These are phyloP conservation scores for Eutolmus rufibarbis DNA, from an alignment of 2,888 invertebrate species.

Conservation along the genomic window DNA sequence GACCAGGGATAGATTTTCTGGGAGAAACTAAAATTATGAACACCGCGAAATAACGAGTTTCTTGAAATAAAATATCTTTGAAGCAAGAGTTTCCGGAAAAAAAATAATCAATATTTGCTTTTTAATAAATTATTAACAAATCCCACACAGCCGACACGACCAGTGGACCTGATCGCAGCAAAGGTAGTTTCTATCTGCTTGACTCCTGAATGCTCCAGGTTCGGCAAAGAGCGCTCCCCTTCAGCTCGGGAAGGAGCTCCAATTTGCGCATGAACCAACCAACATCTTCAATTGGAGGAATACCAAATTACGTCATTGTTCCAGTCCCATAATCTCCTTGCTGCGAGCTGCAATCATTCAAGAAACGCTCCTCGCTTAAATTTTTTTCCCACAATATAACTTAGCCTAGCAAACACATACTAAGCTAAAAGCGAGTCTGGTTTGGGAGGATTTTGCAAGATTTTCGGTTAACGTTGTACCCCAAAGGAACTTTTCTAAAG, in stretches of 20 bases:
- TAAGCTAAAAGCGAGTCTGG: neutral
- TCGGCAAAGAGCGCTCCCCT: slow-evolving; percentile 7
- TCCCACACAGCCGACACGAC: slow-evolving; percentile 52
- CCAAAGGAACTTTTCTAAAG: neutral
- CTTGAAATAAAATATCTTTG: neutral
- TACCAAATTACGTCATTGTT: slow-evolving; percentile 45
- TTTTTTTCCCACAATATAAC: neutral
- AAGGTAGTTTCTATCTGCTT: slow-evolving; percentile 64
- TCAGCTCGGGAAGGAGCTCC: neutral
- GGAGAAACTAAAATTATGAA: neutral
- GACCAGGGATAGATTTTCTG: neutral
- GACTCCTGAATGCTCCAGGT: slow-evolving; percentile 49
- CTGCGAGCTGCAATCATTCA: neutral
- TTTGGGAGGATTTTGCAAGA: neutral
- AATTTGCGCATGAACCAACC: slow-evolving; percentile 48
- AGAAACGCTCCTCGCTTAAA: neutral
- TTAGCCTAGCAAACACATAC: neutral
- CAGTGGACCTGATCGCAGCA: slow-evolving; percentile 63
- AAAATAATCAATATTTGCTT: slow-evolving; percentile 32
- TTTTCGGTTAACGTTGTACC: neutral
- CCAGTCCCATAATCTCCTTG: neutral
- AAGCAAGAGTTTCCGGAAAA: neutral
- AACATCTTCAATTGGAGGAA: slow-evolving; percentile 47
- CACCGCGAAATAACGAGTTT: neutral
- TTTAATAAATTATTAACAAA: slow-evolving; percentile 47